A percentile compares a stretch with the other conserved stretches of the same genome.
These are phyloP conservation scores for Pogoniulus pusillus DNA, from an alignment of 2,797 vertebrate genomes.

Conservation along the genomic window DNA sequence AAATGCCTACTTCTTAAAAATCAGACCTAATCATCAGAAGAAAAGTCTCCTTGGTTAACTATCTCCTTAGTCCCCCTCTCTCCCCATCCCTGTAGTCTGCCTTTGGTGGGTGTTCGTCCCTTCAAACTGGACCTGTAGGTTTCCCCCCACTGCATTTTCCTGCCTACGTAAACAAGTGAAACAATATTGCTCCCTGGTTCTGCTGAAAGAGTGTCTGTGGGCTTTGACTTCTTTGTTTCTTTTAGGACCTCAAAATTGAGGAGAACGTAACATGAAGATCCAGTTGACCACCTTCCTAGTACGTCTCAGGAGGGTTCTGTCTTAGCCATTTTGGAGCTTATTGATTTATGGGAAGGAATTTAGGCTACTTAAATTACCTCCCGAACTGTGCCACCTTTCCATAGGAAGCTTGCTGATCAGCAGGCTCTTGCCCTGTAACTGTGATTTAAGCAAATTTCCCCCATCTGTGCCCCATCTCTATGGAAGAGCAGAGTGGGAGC, in stretches of 20 bases:
- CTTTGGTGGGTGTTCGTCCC: background rate
- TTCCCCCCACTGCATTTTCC: background rate
- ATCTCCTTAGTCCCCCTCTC: background rate
- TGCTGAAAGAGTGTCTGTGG: background rate
- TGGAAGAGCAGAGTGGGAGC: fast-evolving
- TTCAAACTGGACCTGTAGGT: background rate
- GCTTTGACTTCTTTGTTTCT: background rate
- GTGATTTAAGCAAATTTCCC: background rate
- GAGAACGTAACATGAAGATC: background rate
- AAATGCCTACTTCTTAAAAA: background rate
- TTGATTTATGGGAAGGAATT: background rate
- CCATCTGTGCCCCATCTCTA: fast-evolving
- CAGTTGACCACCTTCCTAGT: background rate
- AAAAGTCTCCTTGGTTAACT: background rate
- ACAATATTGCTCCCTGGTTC: fast-evolving
- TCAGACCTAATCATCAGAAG: background rate
- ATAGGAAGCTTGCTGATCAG: background rate
- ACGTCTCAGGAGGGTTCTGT: background rate
- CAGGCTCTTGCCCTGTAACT: background rate
- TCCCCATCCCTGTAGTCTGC: background rate
- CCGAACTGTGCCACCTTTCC: background rate
- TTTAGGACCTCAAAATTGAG: background rate
- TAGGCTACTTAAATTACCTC: background rate
- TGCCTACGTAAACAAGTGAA: background rate
- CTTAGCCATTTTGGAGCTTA: background rate